These are phyloP conservation scores for Conus betulinus DNA, from an alignment of 1,140 invertebrate genomes.

Conservation along the genomic window DNA sequence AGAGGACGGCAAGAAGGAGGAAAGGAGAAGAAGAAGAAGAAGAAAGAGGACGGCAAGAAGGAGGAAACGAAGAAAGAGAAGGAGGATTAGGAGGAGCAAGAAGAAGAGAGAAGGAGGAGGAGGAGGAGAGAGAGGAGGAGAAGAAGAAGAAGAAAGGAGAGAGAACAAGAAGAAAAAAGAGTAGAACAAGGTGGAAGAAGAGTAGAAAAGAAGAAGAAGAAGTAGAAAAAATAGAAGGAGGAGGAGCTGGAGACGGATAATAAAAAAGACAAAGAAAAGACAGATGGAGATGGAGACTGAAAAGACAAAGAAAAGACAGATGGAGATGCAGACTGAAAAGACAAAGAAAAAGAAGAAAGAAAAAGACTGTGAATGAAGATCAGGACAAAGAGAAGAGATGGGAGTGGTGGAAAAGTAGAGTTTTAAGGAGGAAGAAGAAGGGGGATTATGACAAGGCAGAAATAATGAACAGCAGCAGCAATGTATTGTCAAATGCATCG, in stretches of 20 bases:
- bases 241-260: background rate
- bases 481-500: too few species aligned
- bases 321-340: background rate
- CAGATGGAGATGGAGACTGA: too few species aligned
- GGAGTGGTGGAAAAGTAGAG: too few species aligned
- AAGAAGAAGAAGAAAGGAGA: too few species aligned
- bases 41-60: background rate
- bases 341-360: too few species aligned
- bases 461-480: too few species aligned
- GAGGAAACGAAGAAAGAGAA: background rate
- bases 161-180: background rate
- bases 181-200: background rate
- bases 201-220: background rate
- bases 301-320: background rate
- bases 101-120: background rate
- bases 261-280: background rate
- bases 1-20: too few species aligned
- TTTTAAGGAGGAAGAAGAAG: too few species aligned
- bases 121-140: background rate
- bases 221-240: background rate
- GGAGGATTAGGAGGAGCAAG: background rate
- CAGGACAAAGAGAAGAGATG: too few species aligned
- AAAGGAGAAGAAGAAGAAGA: background rate
- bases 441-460: too few species aligned
- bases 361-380: too few species aligned